Evolutionary conservation across 2,113 vertebrate species (phyloP), one percentile per base, ranked within the genome.

Genomic region (Tenrec ecaudatus): DNA sequence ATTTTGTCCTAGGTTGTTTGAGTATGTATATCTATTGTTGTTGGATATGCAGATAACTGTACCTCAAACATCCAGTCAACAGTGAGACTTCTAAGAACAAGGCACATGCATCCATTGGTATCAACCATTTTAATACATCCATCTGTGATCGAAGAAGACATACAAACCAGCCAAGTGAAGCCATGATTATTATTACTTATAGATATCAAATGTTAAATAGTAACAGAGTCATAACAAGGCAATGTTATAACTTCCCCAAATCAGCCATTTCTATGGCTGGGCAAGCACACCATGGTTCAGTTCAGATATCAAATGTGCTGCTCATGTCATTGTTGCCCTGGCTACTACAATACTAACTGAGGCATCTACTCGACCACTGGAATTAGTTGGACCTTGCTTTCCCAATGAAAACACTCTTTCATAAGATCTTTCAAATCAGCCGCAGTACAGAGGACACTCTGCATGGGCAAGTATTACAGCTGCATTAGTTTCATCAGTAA

Each of bases 1-100:
- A 69, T 95, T 92, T 92, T 82, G 17, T 88, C 81, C 84, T 31
- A 66, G 8, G 86, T 22, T 36, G 33, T 69, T n/a, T 33, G 16
- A 71, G 33, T 33, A 71, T 33, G 14, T 33, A n/a, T 33, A 12
- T 36, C 20, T 36, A 22, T 38, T 2, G 22, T 6, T 20, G 36
- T 10, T 36, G 33, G 17, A 73, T 19, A 73, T 73, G 71, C n/a
- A 36, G 71, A 36, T 15, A 36, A 19, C 16, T 36, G 7, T 36
- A 14, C 7, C 69, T 73, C 71, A 73, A 36, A 36, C 6, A 7
- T 73, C 19, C 20, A 36, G 71, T 19, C 71, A 73, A 10, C 33
- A 6, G 22, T 73, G 71, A 73, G 19, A 36, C 17, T 36, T 3
- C 33, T 73, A 22, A 20, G 6, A 36, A 22, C 16, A 6, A 33